Base-by-base conservation (phyloP, 2,888 invertebrate genomes). In the Tenthredo notha region DNA sequence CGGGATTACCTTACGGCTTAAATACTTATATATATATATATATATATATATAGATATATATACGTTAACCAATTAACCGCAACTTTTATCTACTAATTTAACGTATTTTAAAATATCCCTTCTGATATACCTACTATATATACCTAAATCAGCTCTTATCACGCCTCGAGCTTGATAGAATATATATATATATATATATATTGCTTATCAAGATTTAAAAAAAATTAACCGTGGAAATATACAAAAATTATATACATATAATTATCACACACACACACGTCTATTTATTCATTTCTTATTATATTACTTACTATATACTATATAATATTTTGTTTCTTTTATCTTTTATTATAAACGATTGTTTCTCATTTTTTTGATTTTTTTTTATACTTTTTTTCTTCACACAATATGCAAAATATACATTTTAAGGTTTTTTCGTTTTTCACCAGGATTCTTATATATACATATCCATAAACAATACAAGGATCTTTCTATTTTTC, bases 11-110 rank as follows among this genome's bases (percentile, higher is more conserved):
- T 70, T 70, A n/a, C 9, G 33, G 33, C 33, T 70, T 33, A 18
- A 18, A 37, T n/a, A 61, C n/a, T 18, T 50, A 61, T 21, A 2
- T 61, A 61, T 61, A 18, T 61, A 61, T 58, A 58, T n/a, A 0
- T 21, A 58, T 21, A 21, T 21, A 58, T 9, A 9, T 25, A 61
- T 61, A 25, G 25, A 61, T 61, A 61, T 9, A 15, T 77, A 58
- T 47, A 47, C 15, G 37, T 33, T 54, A 12, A 77, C n/a, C 77
- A 77, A 77, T 77, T 77, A 77, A 77, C 77, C 54, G 54, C 58
- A 77, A 54, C 18, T 54, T 77, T 77, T 18, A 12, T 54, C 7
- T 29, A n/a, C n/a, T n/a, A n/a, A n/a, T n/a, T n/a, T n/a, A n/a
- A 33, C 54, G 18, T 3, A 7, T 54, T n/a, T n/a, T 54, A n/a